A percentile compares a stretch with the other conserved stretches of the same genome.
Conservation (phyloP, 2,888 invertebrate genomes). For the Selenia dentaria region DNA sequence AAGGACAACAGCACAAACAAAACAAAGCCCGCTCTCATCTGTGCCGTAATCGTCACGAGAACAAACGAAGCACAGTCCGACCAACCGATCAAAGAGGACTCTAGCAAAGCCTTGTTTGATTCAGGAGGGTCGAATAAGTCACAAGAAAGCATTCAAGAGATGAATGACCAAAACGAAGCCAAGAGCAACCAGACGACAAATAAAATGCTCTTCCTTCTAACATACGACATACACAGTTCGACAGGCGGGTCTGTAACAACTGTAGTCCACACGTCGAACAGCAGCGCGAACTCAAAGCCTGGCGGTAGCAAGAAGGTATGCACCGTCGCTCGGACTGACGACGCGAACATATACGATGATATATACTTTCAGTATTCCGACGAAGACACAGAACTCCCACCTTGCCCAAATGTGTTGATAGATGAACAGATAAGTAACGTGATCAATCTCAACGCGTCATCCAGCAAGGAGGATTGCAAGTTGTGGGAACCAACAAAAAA, state of each 20-base stretch:
- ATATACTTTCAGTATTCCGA: conserved; percentile 85
- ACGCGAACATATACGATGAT: conserved; percentile 73
- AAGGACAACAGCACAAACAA: conserved; percentile 61
- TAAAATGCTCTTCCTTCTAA: conserved; percentile 85
- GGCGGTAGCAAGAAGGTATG: conserved; percentile 81
- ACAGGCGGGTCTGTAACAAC: conserved; percentile 72
- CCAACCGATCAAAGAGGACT: conserved; percentile 68
- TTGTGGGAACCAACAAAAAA: conserved; percentile 75
- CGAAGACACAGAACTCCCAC: conserved; percentile 83
- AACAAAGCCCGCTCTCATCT: conserved; percentile 70
- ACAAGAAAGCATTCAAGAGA: conserved; percentile 86
- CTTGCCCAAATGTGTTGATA: conserved; percentile 69
- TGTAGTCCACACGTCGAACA: conserved; percentile 70
- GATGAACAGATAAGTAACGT: conserved; percentile 82
- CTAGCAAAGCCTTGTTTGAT: conserved; percentile 72
- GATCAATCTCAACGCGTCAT: conserved; percentile 77
- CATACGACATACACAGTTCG: conserved; percentile 89
- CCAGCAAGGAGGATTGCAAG: conserved; percentile 74
- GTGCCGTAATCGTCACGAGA: conserved; percentile 68
- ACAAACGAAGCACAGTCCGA: conserved; percentile 54
- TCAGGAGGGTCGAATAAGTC: conserved; percentile 60
- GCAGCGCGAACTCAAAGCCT: conserved; percentile 79
- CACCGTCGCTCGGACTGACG: conserved; percentile 63
- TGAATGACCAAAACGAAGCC: conserved; percentile 91
- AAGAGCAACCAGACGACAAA: conserved; percentile 76